Percentiles rank a stretch among this genome's conserved stretches.
phyloP scores from a whole-genome alignment of 2,797 vertebrate genomes.

The Leuciscus waleckii region DNA sequence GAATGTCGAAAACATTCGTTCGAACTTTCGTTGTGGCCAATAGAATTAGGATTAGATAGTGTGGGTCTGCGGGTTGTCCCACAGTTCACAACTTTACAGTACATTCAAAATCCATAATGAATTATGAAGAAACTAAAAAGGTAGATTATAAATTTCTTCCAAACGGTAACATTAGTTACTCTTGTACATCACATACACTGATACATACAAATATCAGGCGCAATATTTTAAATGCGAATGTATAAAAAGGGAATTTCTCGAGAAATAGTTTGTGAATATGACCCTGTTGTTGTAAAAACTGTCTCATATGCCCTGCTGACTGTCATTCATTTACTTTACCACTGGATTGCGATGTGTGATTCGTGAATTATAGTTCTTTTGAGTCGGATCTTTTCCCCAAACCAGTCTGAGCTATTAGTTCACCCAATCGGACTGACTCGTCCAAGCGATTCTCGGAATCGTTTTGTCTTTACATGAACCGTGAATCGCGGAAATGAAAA shows the following conservation, averaged over 20 bases:
- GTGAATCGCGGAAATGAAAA: background rate
- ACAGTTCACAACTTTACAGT: background rate
- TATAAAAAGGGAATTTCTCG: background rate
- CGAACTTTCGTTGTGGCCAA: constrained; percentile 59
- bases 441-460: background rate
- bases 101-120: background rate
- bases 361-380: background rate
- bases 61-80: background rate
- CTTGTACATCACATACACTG: background rate
- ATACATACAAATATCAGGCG: background rate
- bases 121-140: background rate
- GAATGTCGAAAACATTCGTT: background rate
- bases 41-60: constrained; percentile 43
- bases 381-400: background rate
- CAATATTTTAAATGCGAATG: background rate
- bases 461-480: background rate
- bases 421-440: background rate
- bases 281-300: background rate
- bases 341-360: background rate
- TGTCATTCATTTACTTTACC: background rate
- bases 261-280: background rate
- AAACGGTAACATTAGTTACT: background rate
- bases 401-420: background rate
- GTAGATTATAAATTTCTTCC: background rate
- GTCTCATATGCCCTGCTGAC: background rate